phyloP scores from a whole-genome alignment of 2,797 vertebrate genomes.

The Malacoraja senta region DNA sequence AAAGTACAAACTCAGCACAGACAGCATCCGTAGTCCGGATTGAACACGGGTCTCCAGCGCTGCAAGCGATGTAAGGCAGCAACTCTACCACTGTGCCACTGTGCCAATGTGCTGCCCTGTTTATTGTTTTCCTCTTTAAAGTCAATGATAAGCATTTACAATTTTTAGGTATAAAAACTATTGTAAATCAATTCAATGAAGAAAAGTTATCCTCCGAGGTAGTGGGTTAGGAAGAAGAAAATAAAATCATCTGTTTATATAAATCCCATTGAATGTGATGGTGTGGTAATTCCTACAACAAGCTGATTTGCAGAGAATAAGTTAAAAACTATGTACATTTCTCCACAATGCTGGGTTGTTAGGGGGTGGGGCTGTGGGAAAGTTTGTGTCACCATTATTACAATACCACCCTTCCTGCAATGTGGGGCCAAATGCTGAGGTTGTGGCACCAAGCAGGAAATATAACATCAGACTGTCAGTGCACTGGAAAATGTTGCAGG shows the following conservation, averaged over 20 bases:
- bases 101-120: too few species aligned
- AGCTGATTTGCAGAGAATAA: background rate
- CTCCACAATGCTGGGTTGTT: too few species aligned
- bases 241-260: background rate
- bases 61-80: too few species aligned
- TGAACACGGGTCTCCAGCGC: too few species aligned
- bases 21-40: too few species aligned
- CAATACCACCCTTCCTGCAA: constrained; percentile 7
- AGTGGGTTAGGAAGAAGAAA: background rate
- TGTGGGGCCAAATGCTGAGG: background rate
- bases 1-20: too few species aligned
- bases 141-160: background rate
- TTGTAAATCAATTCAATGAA: background rate
- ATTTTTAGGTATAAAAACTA: background rate
- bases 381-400: background rate
- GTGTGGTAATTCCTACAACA: background rate
- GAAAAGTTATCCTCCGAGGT: background rate
- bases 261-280: background rate
- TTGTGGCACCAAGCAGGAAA: constrained; percentile 24
- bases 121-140: background rate
- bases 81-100: too few species aligned
- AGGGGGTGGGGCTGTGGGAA: background rate
- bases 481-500: constrained; percentile 16
- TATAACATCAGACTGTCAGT: background rate
- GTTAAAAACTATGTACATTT: background rate